phyloP scores from a whole-genome alignment of 2,797 vertebrate species.

The Peromyscus nudipes region DNA sequence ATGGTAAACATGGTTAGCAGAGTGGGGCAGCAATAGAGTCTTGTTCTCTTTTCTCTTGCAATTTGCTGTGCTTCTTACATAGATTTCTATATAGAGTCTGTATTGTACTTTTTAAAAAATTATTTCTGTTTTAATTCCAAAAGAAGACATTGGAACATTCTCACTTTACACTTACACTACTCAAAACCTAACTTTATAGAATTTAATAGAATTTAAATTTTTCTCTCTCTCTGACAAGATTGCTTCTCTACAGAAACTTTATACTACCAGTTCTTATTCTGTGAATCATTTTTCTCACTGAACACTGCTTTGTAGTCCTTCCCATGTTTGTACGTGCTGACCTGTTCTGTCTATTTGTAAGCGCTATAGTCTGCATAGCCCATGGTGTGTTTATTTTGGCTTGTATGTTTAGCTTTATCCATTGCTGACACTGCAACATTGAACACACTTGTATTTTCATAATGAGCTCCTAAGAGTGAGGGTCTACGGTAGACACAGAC shows the following conservation, averaged over 20 bases:
- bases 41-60: not conserved
- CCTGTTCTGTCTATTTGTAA: too few relatives aligned
- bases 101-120: not conserved
- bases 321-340: rapidly evolving
- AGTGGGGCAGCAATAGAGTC: rapidly evolving
- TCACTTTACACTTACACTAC: not conserved
- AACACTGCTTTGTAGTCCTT: not conserved
- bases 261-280: not conserved
- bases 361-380: rapidly evolving
- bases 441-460: not conserved
- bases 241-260: not conserved
- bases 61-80: not conserved
- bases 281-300: not conserved
- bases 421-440: rapidly evolving
- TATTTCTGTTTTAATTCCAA: conserved; percentile 4
- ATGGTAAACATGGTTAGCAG: rapidly evolving
- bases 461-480: rapidly evolving
- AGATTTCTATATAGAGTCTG: not conserved
- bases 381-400: rapidly evolving
- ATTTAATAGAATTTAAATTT: not conserved
- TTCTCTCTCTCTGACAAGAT: not conserved
- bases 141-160: not conserved
- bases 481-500: not conserved
- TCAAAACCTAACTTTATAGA: not conserved
- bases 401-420: not conserved